Evolutionary conservation across 2,888 invertebrate genomes (phyloP).

Genomic region (Zygogramma bicolorata): DNA sequence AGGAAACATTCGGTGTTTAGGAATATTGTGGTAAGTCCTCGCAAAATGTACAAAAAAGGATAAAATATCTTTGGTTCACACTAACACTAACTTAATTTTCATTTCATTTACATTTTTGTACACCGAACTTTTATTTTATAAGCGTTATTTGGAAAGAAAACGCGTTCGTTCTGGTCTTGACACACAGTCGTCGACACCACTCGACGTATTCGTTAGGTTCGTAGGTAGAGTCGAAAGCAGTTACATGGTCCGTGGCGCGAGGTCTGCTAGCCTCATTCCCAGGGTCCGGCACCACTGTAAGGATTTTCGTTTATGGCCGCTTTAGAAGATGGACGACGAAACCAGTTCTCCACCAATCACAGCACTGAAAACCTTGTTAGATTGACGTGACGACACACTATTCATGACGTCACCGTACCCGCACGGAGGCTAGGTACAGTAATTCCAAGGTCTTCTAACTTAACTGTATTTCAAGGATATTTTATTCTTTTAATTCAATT

Average conservation of each 20-base stretch:
- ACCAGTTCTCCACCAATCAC: slow-evolving; percentile 64
- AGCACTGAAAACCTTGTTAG: slow-evolving; percentile 54
- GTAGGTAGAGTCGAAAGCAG: slow-evolving; percentile 70
- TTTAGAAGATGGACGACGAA: slow-evolving; percentile 77
- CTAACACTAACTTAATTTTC: slow-evolving; percentile 46
- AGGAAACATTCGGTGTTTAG: slow-evolving; percentile 63
- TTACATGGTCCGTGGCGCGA: slow-evolving; percentile 69
- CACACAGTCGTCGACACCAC: slow-evolving; percentile 51
- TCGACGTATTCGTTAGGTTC: slow-evolving; percentile 48
- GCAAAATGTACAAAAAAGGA: slow-evolving; percentile 41
- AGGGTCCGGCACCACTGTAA: slow-evolving; percentile 54
- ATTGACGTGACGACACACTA: slow-evolving; percentile 65
- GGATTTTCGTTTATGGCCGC: slow-evolving; percentile 69
- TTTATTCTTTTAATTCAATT: slow-evolving; percentile 32
- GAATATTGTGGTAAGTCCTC: slow-evolving; percentile 58
- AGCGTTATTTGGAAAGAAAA: slow-evolving; percentile 53
- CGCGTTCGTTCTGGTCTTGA: slow-evolving; percentile 56
- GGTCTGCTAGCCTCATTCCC: slow-evolving; percentile 72
- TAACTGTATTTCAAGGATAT: slow-evolving; percentile 56
- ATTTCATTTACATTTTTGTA: slow-evolving; percentile 36
- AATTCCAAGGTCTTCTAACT: slow-evolving; percentile 66
- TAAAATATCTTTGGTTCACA: slow-evolving; percentile 48
- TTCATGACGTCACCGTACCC: slow-evolving; percentile 65
- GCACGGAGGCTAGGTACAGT: slow-evolving; percentile 63
- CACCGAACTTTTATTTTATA: slow-evolving; percentile 39